These are phyloP conservation scores for Sminthurides aquaticus DNA, from an alignment of 2,888 invertebrate genomes.

Conservation along the genomic window DNA sequence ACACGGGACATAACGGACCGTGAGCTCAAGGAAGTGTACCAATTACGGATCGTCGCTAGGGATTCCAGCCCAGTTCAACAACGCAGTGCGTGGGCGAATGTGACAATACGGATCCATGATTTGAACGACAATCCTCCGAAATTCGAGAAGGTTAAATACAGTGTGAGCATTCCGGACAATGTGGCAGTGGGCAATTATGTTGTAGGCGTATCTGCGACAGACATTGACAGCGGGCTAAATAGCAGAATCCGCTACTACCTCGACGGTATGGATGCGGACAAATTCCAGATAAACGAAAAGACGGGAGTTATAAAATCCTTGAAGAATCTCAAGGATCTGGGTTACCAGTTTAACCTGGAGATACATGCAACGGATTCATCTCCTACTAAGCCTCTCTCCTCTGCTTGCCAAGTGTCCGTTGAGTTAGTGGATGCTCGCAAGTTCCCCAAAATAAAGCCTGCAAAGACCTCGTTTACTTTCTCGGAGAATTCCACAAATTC, in stretches of 20 bases:
- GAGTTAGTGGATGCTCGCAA: slow-evolving; percentile 66
- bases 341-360: slow-evolving; percentile 57
- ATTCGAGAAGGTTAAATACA: slow-evolving; percentile 66
- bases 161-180: slow-evolving; percentile 76
- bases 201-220: slow-evolving; percentile 74
- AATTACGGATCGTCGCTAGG: slow-evolving; percentile 75
- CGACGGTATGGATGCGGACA: slow-evolving; percentile 68
- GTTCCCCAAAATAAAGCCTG: slow-evolving; percentile 66
- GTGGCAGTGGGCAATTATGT: slow-evolving; percentile 76
- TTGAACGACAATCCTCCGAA: slow-evolving; percentile 82
- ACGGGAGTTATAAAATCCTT: slow-evolving; percentile 82
- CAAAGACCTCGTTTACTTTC: slow-evolving; percentile 55
- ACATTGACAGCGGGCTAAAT: slow-evolving; percentile 77
- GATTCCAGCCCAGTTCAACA: slow-evolving; percentile 82
- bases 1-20: slow-evolving; percentile 68
- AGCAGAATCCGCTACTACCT: slow-evolving; percentile 77
- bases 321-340: slow-evolving; percentile 53
- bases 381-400: slow-evolving; percentile 55
- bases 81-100: slow-evolving; percentile 68
- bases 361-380: slow-evolving; percentile 79
- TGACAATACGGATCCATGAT: slow-evolving; percentile 69
- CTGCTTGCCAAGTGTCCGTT: slow-evolving; percentile 67
- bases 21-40: slow-evolving; percentile 68
- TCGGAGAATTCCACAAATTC: slow-evolving; percentile 62
- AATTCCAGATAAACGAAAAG: slow-evolving; percentile 68